A percentile compares a stretch with the other conserved stretches of the same genome.
phyloP scores from a whole-genome alignment of 2,888 invertebrate genomes.

The Thecocarcelia acutangulata region DNA sequence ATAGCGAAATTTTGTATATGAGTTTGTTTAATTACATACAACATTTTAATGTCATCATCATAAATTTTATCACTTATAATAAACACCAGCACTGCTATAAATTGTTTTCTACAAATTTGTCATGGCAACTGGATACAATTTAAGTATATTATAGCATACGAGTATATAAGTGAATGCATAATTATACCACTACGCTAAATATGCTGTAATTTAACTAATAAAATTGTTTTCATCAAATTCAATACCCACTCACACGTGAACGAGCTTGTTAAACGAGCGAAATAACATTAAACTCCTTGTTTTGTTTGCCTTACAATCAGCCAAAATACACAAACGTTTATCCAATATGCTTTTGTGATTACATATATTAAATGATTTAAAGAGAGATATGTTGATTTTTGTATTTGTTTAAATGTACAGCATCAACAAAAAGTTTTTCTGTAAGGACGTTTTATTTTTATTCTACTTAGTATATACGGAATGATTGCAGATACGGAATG shows the following conservation, averaged over 20 bases:
- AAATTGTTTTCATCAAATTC: slow-evolving; percentile 20
- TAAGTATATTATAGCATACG: background rate
- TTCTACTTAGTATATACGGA: too few relatives aligned
- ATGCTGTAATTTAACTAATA: slow-evolving; percentile 21
- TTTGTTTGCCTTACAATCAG: too few relatives aligned
- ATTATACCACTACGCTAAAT: background rate
- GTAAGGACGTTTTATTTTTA: too few relatives aligned
- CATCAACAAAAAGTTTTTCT: too few relatives aligned
- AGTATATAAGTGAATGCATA: background rate
- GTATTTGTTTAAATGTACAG: too few relatives aligned
- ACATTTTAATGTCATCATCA: background rate
- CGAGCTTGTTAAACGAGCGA: too few relatives aligned
- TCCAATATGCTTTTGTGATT: background rate
- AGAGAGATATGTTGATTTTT: too few relatives aligned
- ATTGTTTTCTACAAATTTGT: background rate
- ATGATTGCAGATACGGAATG: too few relatives aligned
- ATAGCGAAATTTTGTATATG: background rate
- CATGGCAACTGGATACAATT: background rate
- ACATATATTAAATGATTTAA: background rate
- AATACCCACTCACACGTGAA: background rate
- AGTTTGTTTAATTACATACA: slow-evolving; percentile 17
- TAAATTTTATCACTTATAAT: slow-evolving; percentile 2
- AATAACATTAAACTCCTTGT: too few relatives aligned
- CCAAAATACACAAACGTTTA: slow-evolving; percentile 19
- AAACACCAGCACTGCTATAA: background rate